Evolutionary conservation across 2,888 invertebrate genomes (phyloP).

Genomic region (Sclerodermus sp.): DNA sequence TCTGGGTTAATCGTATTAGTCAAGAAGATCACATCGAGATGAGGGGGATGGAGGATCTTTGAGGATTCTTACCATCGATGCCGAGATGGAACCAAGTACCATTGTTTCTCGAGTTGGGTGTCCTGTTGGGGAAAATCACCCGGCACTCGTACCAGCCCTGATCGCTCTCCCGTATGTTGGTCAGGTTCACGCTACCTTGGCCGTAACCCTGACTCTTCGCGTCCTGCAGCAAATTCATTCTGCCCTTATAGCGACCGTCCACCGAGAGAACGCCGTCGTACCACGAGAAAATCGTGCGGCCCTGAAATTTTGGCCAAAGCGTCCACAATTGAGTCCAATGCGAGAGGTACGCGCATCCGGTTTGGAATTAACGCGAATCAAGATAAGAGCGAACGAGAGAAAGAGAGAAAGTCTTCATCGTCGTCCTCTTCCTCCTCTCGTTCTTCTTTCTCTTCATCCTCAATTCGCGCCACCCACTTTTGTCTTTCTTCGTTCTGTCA

Average conservation of each 20-base stretch:
- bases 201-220: slow-evolving; percentile 64
- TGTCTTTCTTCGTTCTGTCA: too few relatives aligned
- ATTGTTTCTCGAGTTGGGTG: slow-evolving; percentile 82
- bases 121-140: slow-evolving; percentile 83
- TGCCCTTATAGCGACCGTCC: slow-evolving; percentile 66
- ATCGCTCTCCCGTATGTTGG: slow-evolving; percentile 84
- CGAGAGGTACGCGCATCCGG: too few relatives aligned
- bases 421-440: too few relatives aligned
- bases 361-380: too few relatives aligned
- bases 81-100: slow-evolving; percentile 88
- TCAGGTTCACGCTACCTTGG: slow-evolving; percentile 79
- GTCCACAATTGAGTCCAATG: too few relatives aligned
- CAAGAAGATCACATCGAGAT: too few relatives aligned
- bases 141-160: slow-evolving; percentile 91
- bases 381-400: too few relatives aligned
- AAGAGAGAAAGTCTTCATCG: too few relatives aligned
- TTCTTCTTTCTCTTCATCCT: too few relatives aligned
- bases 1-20: too few relatives aligned
- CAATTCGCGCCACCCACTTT: too few relatives aligned
- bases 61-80: slow-evolving; percentile 72
- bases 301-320: slow-evolving; percentile 61
- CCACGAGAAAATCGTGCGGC: slow-evolving; percentile 79
- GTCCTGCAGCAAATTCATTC: slow-evolving; percentile 68
- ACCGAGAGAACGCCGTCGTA: slow-evolving; percentile 73
- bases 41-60: too few relatives aligned